Percentiles rank a stretch among this genome's conserved stretches.
These are phyloP conservation scores for Acridotheres tristis DNA, from an alignment of 2,797 vertebrate genomes.

Conservation along the genomic window DNA sequence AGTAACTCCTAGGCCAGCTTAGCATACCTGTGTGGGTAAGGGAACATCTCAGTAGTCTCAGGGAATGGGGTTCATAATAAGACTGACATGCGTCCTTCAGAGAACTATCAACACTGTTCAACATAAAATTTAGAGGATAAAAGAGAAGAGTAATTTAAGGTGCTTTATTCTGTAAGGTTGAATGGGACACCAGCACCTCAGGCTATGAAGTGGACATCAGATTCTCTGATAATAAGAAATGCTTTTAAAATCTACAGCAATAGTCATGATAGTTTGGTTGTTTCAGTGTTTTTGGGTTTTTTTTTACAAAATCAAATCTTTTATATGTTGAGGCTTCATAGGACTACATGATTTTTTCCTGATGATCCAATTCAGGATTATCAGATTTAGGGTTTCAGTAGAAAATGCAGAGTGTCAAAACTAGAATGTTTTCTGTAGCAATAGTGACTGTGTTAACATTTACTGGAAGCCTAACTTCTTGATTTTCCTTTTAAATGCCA, in stretches of 20 bases:
- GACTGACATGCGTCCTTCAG: neutral
- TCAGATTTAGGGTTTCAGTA: neutral
- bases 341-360: neutral
- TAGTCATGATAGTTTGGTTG: neutral
- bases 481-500: neutral
- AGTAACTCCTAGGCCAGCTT: neutral
- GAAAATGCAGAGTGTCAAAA: neutral
- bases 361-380: neutral
- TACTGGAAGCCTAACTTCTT: neutral
- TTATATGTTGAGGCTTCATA: neutral
- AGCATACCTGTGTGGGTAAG: neutral
- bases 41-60: neutral
- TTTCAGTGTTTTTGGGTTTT: neutral
- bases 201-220: neutral
- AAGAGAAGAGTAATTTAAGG: neutral
- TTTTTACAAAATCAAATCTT: neutral
- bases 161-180: neutral
- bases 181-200: neutral
- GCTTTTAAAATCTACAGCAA: neutral
- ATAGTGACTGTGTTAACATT: neutral
- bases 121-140: neutral
- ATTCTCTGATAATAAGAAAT: neutral
- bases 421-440: neutral
- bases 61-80: neutral
- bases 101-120: neutral